Conservation (phyloP, 2,888 invertebrate species). For the Morpho helenor region DNA sequence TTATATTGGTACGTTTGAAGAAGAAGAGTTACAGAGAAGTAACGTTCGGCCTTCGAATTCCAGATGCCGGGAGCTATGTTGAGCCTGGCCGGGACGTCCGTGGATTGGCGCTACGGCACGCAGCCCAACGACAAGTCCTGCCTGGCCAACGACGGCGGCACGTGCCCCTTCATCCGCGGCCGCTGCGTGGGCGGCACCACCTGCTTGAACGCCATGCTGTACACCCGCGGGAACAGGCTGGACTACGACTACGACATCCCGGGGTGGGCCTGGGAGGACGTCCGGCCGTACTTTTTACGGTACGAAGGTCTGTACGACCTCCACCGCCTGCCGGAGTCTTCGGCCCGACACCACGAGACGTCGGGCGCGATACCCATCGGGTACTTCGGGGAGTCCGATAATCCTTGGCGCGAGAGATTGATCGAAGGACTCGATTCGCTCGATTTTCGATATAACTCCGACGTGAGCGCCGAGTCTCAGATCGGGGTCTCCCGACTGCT, state of each 20-base stretch:
- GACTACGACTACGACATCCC: slow-evolving; percentile 45
- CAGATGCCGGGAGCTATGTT: slow-evolving; percentile 44
- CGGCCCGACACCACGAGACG: slow-evolving; percentile 49
- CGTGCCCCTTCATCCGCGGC: slow-evolving; percentile 50
- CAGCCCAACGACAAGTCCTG: slow-evolving; percentile 52
- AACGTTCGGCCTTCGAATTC: too few species aligned
- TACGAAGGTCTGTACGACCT: slow-evolving; percentile 48
- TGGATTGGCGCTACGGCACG: slow-evolving; percentile 51
- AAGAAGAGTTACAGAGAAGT: too few species aligned
- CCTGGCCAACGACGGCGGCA: slow-evolving; percentile 34
- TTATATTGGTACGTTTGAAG: too few species aligned
- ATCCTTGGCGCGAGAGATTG: slow-evolving; percentile 47
- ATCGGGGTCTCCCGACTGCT: slow-evolving; percentile 45
- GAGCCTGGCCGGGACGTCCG: slow-evolving; percentile 36
- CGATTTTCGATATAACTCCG: slow-evolving; percentile 43
- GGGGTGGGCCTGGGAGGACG: slow-evolving; percentile 51
- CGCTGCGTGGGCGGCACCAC: slow-evolving; percentile 59
- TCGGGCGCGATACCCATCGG: slow-evolving; percentile 43
- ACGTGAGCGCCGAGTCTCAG: slow-evolving; percentile 49
- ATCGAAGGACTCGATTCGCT: slow-evolving; percentile 37
- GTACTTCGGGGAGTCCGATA: slow-evolving; percentile 41
- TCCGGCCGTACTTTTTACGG: slow-evolving; percentile 51
- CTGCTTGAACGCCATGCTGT: slow-evolving; percentile 58
- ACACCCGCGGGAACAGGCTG: slow-evolving; percentile 46
- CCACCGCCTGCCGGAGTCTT: slow-evolving; percentile 39